Conservation (phyloP, 2,888 invertebrate species). For the Anoplius nigerrimus region DNA sequence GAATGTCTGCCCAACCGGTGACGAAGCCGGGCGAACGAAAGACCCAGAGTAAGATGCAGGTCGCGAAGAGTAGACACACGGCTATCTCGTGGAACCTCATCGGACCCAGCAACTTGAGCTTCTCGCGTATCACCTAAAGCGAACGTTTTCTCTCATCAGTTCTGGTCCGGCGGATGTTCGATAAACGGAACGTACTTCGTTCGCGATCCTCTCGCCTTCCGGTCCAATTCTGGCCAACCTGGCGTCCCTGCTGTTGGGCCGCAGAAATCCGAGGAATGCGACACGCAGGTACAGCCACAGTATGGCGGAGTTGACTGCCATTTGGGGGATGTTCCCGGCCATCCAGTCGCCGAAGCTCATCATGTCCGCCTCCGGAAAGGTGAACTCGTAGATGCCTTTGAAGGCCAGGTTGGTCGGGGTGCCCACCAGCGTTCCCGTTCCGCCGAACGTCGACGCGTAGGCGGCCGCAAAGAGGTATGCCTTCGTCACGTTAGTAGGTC, state of each 20-base stretch:
- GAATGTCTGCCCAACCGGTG: conserved; percentile 76
- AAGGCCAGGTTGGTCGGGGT: conserved; percentile 72
- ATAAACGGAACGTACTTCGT: conserved; percentile 59
- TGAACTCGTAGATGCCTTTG: conserved; percentile 65
- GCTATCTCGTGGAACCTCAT: conserved; percentile 74
- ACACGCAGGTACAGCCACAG: conserved; percentile 74
- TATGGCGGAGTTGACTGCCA: conserved; percentile 69
- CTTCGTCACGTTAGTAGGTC: conserved; percentile 53
- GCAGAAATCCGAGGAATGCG: conserved; percentile 60
- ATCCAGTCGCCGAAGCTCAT: conserved; percentile 75
- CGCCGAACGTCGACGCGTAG: conserved; percentile 69
- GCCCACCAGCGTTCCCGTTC: conserved; percentile 72
- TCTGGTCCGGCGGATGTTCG: too few species aligned
- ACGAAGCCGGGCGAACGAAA: conserved; percentile 78
- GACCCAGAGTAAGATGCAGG: conserved; percentile 77
- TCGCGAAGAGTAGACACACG: conserved; percentile 73
- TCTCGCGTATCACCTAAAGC: conserved; percentile 67
- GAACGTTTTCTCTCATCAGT: neutral
- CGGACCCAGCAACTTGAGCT: conserved; percentile 74
- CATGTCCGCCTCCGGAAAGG: conserved; percentile 63
- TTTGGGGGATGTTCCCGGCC: conserved; percentile 74
- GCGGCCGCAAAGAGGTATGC: conserved; percentile 62
- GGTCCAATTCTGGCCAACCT: conserved; percentile 41
- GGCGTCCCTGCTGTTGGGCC: conserved; percentile 48
- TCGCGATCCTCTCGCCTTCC: conserved; percentile 59